Evolutionary conservation across 2,113 vertebrate genomes (phyloP), one percentile per base, ranked within the genome.

Genomic region (Protobothrops mucrosquamatus): DNA sequence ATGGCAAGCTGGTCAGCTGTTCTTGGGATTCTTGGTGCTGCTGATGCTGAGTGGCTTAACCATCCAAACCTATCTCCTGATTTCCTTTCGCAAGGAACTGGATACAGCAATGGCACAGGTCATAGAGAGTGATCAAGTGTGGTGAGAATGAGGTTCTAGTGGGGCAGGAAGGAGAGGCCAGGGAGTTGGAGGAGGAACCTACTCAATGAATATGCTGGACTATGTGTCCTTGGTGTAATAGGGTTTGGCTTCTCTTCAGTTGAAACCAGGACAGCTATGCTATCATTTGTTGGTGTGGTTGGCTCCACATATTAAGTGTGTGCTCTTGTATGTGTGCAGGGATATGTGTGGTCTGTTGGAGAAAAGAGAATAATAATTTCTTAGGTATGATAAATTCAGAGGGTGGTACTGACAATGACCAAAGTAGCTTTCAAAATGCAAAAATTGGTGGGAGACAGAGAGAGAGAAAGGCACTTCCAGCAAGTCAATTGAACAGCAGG

Each of bases 11-110:
- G 95, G 96, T 91, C 97, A 24, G 24, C 54, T 98, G 89, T 43
- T 91, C 22, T 95, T 99, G 94, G 95, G 95, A 5, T 0, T 98
- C 46, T 93, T 98, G 88, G 94, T 98, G 52, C 59, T 95, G 89
- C 10, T 98, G 94, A 94, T 98, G 0, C 59, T 97, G 26, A 90
- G 81, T 0, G 98, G 97, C 23, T 92, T 98, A 92, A 92, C 91
- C 0, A 59, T 98, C 3, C 98, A 99, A 92, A 98, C 97, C 87
- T 98, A 96, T 95, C 97, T 98, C 90, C 97, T 99, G 34, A 85
- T 94, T 59, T 92, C 14, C 89, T 92, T 97, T 39, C 94, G 96
- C 86, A 86, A 89, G 92, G 94, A 94, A 0, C 61, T 97, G 29
- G 90, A 81, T 4, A 86, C 91, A 2, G 20, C 87, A 2, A 43